Evolutionary conservation across 2,797 vertebrate genomes (phyloP).

Genomic region (Acanthornis magna): DNA sequence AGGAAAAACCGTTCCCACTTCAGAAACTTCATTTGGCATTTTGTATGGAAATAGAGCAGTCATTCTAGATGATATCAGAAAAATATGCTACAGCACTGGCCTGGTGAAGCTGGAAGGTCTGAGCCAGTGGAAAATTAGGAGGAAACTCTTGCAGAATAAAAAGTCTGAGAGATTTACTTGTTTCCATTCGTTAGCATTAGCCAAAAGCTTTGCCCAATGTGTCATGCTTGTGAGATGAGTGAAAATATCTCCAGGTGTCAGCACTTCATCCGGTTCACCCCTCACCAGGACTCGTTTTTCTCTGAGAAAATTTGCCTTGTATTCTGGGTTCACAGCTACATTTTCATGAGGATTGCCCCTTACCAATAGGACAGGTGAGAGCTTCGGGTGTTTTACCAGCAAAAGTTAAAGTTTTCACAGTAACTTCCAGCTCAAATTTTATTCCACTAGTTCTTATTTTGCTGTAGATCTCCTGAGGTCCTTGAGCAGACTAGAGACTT

Average conservation of each 20-base stretch:
- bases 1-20: background rate
- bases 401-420: background rate
- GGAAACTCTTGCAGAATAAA: background rate
- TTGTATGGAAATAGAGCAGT: slow-evolving; percentile 8
- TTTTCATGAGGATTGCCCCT: background rate
- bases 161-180: background rate
- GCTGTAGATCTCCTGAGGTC: background rate
- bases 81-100: background rate
- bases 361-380: background rate
- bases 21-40: background rate
- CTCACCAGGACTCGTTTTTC: background rate
- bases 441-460: background rate
- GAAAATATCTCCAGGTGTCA: background rate
- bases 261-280: fast-evolving
- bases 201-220: background rate
- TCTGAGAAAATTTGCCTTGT: background rate
- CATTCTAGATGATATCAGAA: background rate
- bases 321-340: background rate
- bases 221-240: background rate
- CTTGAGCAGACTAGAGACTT: background rate
- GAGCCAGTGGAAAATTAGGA: background rate
- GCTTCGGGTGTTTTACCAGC: background rate
- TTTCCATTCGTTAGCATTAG: background rate
- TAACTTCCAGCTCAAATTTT: background rate
- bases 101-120: background rate